Evolutionary conservation across 2,797 vertebrate species (phyloP), one percentile per base, ranked within the genome.

Genomic region (Helostoma temminkii): DNA sequence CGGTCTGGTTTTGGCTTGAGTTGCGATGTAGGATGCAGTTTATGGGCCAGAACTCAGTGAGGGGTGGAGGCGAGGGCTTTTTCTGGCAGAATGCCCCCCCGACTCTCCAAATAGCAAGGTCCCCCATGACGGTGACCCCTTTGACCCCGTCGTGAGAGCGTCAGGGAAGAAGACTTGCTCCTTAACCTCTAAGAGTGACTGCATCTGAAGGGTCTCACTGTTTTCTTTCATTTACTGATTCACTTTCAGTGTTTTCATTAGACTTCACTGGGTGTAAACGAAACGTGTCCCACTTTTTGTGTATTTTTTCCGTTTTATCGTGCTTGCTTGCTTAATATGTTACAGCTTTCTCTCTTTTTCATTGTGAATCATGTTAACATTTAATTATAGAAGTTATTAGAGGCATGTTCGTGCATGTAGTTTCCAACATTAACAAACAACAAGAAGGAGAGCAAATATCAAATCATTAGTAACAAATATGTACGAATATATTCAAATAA

Each of bases 1-100:
- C 93, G 90, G 92, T 86, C 91, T 87, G 87, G 83, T 94, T 94
- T 95, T 97, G 95, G 95, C 94, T 85, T 61, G 68, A 63, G 74
- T 88, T 91, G 89, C 84, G 74, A 93, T 91, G 91, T 92, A 94
- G 96, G 95, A 97, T 96, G 90, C 93, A 95, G 93, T 97, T 98
- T 96, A 96, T 96, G 95, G 92, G 92, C 94, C 92, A 91, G 94
- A 95, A 93, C 91, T 78, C 93, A 92, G 78, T 67, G 77, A 92
- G 93, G 94, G 93, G 36, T 82, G 87, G 48, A 41, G 78, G 36
- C 45, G 69, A 64, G 85, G 91, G 87, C 90, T 50, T 87, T 89
- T 93, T 82, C 88, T 94, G 93, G 92, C 90, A 74, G 45, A 63
- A n/a, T 80, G 6, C 91, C 82, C 55, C 42, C 22, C 52, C 42